These are phyloP conservation scores for Raja brachyura DNA, from an alignment of 2,113 vertebrate genomes.

Conservation along the genomic window DNA sequence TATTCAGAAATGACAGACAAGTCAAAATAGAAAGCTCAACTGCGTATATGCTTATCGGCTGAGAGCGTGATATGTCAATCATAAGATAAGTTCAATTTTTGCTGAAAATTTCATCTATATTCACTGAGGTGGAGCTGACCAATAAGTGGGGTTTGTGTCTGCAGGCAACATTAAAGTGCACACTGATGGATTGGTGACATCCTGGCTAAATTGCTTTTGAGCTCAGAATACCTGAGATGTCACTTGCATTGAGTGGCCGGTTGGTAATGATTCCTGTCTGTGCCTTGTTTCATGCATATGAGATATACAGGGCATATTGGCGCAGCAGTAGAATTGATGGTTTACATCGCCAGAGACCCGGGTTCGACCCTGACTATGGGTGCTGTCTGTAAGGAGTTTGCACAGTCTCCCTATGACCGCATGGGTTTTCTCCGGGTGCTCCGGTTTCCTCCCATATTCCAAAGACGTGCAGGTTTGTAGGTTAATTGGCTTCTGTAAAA, in stretches of 20 bases:
- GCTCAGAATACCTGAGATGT: not conserved
- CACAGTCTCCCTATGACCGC: no score
- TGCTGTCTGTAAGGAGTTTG: no score
- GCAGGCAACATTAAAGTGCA: not conserved
- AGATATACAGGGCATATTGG: no score
- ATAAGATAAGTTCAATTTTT: conserved; percentile 20
- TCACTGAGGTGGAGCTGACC: not conserved
- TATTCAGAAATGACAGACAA: not conserved
- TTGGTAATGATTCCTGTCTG: no score
- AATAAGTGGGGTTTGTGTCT: not conserved
- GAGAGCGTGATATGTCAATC: not conserved
- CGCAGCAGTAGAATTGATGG: no score
- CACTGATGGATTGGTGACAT: not conserved
- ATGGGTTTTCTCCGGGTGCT: no score
- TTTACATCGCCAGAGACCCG: no score
- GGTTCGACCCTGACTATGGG: no score
- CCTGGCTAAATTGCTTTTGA: not conserved
- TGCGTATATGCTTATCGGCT: not conserved
- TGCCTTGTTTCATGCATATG: no score
- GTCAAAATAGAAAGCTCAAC: not conserved
- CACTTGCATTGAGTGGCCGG: not conserved
- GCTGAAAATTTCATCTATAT: not conserved
- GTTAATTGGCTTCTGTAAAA: no score
- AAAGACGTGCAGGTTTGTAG: no score
- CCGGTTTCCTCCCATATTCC: no score